Evolutionary conservation across 1,140 invertebrate genomes (phyloP), one percentile per base, ranked within the genome.

Genomic region (Argopecten irradians): DNA sequence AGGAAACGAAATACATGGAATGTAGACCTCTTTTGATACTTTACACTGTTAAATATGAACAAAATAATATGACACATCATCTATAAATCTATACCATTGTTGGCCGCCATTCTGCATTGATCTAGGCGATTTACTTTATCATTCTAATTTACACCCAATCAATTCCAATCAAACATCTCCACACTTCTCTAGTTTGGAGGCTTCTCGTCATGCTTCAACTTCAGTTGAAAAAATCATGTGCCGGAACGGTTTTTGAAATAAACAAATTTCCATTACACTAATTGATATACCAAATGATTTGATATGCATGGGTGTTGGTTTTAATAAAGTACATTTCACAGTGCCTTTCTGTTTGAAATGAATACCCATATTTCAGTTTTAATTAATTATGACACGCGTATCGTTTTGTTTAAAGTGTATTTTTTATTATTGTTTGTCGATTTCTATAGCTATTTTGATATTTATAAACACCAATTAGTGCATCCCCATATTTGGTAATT

Each of bases 271-370:
- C 55, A 71, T 71, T 71, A 71, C 55, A 28, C 2, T 71, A 71
- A 71, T 71, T 71, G 55, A 28, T 71, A n/a, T n/a, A 71, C 55
- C n/a, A 71, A 71, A 28, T 71, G 55, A 71, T 71, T 71, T 28
- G 55, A 71, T 71, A 71, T 71, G 55, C 55, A 71, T 71, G 55
- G 55, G 55, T 71, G 55, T 71, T 71, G 55, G n/a, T 71, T 71
- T n/a, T 71, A 71, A 71, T 71, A 71, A 28, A 3, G n/a, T 71
- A 71, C 55, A n/a, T 71, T 71, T 71, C 55, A 71, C 28, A 71
- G 55, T 71, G 55, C n/a, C n/a, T 71, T 39, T 22, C 11, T 71
- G 22, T 28, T 28, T 71, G 55, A 71, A 71, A 71, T n/a, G 28
- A n/a, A 71, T 28, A 71, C 55, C 55, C 55, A 71, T 71, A 71